Conservation (phyloP, 2,113 vertebrate species). For the Rhea pennata region DNA sequence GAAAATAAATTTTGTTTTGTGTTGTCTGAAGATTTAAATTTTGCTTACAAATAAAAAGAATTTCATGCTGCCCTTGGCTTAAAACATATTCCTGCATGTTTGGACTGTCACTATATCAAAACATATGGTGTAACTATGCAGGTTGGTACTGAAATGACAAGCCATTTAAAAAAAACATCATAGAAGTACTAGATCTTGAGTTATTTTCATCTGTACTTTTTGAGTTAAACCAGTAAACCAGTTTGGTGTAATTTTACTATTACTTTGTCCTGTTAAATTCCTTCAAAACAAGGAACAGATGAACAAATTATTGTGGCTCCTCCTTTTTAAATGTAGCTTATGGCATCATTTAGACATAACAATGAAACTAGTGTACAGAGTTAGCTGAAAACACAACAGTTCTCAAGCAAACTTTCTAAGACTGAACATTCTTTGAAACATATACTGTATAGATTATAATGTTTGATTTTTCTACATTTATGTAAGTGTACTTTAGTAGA, state of each 20-base stretch:
- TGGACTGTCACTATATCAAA: background rate
- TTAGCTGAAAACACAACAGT: background rate
- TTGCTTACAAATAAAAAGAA: background rate
- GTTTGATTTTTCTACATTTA: background rate
- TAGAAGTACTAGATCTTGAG: background rate
- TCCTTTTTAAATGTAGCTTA: background rate
- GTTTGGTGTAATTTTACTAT: background rate
- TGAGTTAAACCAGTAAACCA: background rate
- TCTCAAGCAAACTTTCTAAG: background rate
- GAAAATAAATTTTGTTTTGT: background rate
- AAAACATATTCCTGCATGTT: background rate
- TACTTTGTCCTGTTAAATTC: background rate
- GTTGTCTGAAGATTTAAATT: background rate
- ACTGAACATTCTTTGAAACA: background rate
- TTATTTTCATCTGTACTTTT: background rate
- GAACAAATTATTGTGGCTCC: background rate
- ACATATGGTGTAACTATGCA: background rate
- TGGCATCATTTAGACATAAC: background rate
- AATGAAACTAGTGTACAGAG: background rate
- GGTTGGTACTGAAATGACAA: background rate
- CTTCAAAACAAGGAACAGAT: background rate
- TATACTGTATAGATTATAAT: background rate
- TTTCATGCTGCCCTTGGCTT: background rate
- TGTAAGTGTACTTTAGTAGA: background rate
- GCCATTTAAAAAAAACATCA: background rate